Percentiles rank a stretch among this genome's conserved stretches.
phyloP scores from a whole-genome alignment of 2,888 invertebrate genomes.

The Caenorhabditis sp. region DNA sequence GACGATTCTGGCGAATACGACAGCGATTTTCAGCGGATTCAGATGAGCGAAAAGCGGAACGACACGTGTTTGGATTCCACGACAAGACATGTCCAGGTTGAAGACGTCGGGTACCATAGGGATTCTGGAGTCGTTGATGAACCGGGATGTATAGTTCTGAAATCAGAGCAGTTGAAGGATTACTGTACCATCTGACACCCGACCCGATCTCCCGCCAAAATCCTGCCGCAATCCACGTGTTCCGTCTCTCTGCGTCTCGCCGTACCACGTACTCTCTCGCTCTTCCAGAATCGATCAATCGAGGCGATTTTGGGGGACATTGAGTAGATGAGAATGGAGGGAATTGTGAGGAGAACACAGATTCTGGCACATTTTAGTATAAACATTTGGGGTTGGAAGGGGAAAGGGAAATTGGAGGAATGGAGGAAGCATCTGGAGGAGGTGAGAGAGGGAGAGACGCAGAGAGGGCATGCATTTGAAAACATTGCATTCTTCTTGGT shows the following conservation, averaged over 20 bases:
- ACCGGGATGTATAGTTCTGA: conserved; percentile 24
- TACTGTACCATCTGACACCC: neutral
- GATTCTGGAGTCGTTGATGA: conserved; percentile 31
- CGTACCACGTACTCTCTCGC: neutral
- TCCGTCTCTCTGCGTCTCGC: conserved; percentile 39
- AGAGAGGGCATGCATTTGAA: conserved; percentile 40
- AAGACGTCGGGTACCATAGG: neutral
- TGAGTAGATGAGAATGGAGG: conserved; percentile 37
- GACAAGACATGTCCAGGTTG: conserved; percentile 43
- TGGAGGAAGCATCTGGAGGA: conserved; percentile 16
- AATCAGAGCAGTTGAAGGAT: neutral
- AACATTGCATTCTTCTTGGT: conserved; percentile 29
- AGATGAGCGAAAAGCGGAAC: conserved; percentile 27
- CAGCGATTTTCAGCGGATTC: conserved; percentile 45
- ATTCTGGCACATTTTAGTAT: conserved; percentile 29
- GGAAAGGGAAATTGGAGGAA: conserved; percentile 11
- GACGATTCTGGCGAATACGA: conserved; percentile 64
- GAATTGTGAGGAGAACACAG: conserved; percentile 22
- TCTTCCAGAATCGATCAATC: conserved; percentile 17
- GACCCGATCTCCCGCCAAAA: conserved; percentile 39
- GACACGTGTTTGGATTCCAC: conserved; percentile 27
- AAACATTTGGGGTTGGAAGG: conserved; percentile 15
- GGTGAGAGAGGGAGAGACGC: conserved; percentile 16
- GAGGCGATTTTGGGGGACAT: conserved; percentile 31
- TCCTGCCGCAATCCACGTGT: conserved; percentile 40